Percentiles rank a stretch among this genome's conserved stretches.
Conservation (phyloP, 1,140 invertebrate genomes). For the Spodoptera frugiperda region DNA sequence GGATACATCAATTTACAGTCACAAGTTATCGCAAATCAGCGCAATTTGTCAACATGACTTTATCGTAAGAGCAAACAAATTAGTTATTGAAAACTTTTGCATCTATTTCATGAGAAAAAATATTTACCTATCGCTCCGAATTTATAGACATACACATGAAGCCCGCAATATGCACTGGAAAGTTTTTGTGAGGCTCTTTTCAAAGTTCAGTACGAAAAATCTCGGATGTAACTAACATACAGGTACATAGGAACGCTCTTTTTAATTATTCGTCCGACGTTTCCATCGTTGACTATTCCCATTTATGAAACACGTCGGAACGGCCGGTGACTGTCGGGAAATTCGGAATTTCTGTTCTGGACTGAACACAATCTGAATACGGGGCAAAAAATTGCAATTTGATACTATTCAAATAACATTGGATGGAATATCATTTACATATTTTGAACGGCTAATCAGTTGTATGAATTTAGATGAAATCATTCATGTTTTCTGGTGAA, state of each 20-base stretch:
- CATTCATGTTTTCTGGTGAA: background rate
- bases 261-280: slow-evolving; percentile 39
- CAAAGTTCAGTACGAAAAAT: slow-evolving; percentile 1
- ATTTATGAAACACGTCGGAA: slow-evolving; percentile 37
- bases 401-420: slow-evolving; percentile 27
- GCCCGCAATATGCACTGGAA: background rate
- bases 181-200: slow-evolving; percentile 22
- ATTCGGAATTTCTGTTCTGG: slow-evolving; percentile 20
- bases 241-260: slow-evolving; percentile 24
- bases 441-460: background rate
- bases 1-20: slow-evolving; percentile 49
- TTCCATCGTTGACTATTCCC: slow-evolving; percentile 34
- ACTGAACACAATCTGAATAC: slow-evolving; percentile 19
- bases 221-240: background rate
- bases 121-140: background rate
- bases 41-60: background rate
- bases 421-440: background rate
- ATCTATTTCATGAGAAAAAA: background rate
- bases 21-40: slow-evolving; percentile 19
- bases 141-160: no score
- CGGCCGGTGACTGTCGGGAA: slow-evolving; percentile 20
- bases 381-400: slow-evolving; percentile 17
- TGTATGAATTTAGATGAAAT: slow-evolving; percentile 1
- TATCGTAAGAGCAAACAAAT: no score
- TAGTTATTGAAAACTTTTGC: no score